phyloP scores from a whole-genome alignment of 2,113 vertebrate species.

The Lepus timidus region DNA sequence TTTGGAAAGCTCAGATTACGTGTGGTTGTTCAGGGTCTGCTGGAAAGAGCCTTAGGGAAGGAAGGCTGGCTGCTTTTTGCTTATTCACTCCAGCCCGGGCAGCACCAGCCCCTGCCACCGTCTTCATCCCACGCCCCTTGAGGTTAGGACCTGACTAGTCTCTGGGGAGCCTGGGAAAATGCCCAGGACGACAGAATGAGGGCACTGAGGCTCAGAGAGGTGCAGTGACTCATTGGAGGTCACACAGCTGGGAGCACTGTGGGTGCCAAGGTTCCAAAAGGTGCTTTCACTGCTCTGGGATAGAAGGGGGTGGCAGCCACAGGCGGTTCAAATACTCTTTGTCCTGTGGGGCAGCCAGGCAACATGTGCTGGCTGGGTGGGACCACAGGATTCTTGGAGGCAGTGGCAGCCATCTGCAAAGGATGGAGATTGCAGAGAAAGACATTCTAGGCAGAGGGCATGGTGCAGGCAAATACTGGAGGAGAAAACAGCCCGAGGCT shows the following conservation, averaged over 20 bases:
- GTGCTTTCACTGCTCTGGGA: neutral
- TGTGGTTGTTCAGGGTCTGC: neutral
- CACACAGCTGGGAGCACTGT: neutral
- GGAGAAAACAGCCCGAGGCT: neutral
- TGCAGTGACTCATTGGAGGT: neutral
- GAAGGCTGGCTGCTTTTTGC: neutral
- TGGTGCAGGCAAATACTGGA: neutral
- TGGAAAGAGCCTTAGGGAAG: neutral
- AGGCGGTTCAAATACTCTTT: neutral
- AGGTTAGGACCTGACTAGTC: neutral
- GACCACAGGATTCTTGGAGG: neutral
- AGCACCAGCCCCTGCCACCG: rapidly evolving
- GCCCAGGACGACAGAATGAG: neutral
- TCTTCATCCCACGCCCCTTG: neutral
- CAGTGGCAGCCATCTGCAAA: neutral
- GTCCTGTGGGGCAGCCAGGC: neutral
- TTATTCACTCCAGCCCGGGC: neutral
- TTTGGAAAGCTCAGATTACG: neutral
- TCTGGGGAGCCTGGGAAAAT: neutral
- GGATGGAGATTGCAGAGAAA: neutral
- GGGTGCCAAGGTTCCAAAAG: too few species aligned
- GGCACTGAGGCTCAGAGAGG: conserved; percentile 9
- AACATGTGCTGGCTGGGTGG: neutral
- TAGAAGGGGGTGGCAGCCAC: neutral
- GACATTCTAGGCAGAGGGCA: conserved; percentile 42